These are phyloP conservation scores for Drosophila auraria DNA, from an alignment of 1,140 invertebrate species.

Conservation along the genomic window DNA sequence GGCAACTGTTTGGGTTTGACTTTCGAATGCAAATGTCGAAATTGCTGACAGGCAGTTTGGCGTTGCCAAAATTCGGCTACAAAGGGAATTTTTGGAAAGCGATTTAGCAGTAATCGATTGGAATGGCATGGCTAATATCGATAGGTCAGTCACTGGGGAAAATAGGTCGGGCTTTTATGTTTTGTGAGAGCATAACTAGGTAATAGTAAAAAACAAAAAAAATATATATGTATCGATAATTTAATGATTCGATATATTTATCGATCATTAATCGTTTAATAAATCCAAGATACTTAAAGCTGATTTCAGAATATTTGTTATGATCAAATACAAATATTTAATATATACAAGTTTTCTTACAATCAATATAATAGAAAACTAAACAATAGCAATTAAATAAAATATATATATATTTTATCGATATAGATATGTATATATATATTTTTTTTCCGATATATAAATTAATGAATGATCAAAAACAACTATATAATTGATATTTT, in stretches of 20 bases:
- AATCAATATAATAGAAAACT: not conserved
- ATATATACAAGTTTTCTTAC: not conserved
- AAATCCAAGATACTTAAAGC: too few relatives aligned
- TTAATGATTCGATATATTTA: not conserved
- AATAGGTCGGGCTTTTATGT: not conserved
- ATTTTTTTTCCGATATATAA: too few relatives aligned
- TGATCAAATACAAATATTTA: too few relatives aligned
- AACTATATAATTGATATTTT: too few relatives aligned
- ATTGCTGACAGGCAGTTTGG: slow-evolving; percentile 37
- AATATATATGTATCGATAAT: not conserved
- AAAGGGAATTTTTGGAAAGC: slow-evolving; percentile 7
- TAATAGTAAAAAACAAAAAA: not conserved
- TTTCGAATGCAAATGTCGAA: slow-evolving; percentile 37
- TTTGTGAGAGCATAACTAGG: not conserved
- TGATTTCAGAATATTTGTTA: too few relatives aligned
- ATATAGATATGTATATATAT: not conserved
- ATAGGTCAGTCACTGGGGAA: not conserved
- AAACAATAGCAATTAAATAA: not conserved
- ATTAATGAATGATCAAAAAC: too few relatives aligned
- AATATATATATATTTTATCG: not conserved
- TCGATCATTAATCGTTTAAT: not conserved
- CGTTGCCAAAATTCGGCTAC: not conserved
- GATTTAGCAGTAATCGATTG: slow-evolving; percentile 13
- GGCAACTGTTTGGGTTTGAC: slow-evolving; percentile 39
- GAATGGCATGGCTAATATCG: not conserved